phyloP scores from a whole-genome alignment of 2,797 vertebrate genomes.

The Karalla daura region DNA sequence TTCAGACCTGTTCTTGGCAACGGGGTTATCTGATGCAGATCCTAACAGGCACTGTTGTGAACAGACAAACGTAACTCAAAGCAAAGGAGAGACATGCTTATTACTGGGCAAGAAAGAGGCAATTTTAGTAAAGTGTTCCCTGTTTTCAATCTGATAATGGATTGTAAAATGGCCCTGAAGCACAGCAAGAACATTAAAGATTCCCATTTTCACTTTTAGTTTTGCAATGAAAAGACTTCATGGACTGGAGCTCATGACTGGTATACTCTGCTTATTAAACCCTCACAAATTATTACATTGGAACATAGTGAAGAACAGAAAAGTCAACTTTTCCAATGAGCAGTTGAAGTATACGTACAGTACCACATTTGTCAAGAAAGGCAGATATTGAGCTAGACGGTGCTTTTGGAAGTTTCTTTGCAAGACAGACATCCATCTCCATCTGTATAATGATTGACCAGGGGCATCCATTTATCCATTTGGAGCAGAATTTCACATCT shows the following conservation, averaged over 20 bases:
- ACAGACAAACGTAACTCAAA: neutral
- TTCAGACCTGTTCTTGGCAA: too few species aligned
- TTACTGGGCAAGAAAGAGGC: neutral
- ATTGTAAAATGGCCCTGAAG: slow-evolving; percentile 1
- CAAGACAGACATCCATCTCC: neutral
- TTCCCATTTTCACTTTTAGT: slow-evolving; percentile 35
- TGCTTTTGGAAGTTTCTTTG: neutral
- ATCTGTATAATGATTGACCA: neutral
- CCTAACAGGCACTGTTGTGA: slow-evolving; percentile 9
- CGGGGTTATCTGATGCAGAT: too few species aligned
- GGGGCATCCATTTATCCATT: too few species aligned
- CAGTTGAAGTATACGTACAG: slow-evolving; percentile 42
- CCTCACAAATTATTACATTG: too few species aligned
- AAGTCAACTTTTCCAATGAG: neutral
- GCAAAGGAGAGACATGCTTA: neutral
- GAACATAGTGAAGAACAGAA: too few species aligned
- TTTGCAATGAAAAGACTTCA: slow-evolving; percentile 40
- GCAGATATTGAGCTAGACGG: neutral
- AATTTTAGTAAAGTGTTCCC: slow-evolving; percentile 33
- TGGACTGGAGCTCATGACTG: slow-evolving; percentile 4
- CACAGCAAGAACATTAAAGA: neutral
- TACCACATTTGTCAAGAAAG: neutral
- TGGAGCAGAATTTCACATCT: too few species aligned
- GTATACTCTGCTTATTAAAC: neutral
- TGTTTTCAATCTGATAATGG: neutral